Evolutionary conservation across 2,113 vertebrate genomes (phyloP), one percentile per base, ranked within the genome.

Genomic region (Centropristis striata): DNA sequence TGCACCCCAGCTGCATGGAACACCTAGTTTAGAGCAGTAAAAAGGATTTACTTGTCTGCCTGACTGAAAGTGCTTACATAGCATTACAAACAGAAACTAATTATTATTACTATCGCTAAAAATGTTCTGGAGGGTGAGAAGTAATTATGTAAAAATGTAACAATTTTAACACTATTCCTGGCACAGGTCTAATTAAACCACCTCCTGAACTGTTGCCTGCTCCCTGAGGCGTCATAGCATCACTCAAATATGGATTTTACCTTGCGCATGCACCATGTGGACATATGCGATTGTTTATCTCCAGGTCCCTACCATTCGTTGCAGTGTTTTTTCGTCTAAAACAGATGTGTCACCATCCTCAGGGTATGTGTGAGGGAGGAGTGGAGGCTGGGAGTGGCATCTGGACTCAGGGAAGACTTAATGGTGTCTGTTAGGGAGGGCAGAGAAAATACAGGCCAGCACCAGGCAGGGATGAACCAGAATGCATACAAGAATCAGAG

Each of bases 291-390:
- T 68, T 80, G 53, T 73, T 78, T 74, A 60, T 60, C 21, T 58
- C 41, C 10, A 4, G 7, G 23, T 78, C 54, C n/a, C n/a, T 65
- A 51, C 55, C 47, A 49, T 59, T 65, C 10, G 13, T 50, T 28
- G 21, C 60, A 42, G 67, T 81, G 60, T 64, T 36, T 51, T n/a
- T 46, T 75, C 16, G 4, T 79, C 54, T 63, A 15, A 72, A 73
- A 58, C 85, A 82, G 85, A 88, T 89, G 80, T 86, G 65, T 80
- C 72, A 61, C 53, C 81, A 9, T 75, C 76, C 53, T 63, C 8
- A 1, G 27, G 70, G 58, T 51, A 28, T 41, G 20, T 80, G 57
- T 46, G 58, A 78, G 72, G 71, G 76, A 88, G 63, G 75, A 58
- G 55, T 36, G 18, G 44, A 46, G 65, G 27, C 44, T 67, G 53